Base-by-base conservation (phyloP, 1,140 invertebrate species). In the Ceratoteleas bidentatus region DNA sequence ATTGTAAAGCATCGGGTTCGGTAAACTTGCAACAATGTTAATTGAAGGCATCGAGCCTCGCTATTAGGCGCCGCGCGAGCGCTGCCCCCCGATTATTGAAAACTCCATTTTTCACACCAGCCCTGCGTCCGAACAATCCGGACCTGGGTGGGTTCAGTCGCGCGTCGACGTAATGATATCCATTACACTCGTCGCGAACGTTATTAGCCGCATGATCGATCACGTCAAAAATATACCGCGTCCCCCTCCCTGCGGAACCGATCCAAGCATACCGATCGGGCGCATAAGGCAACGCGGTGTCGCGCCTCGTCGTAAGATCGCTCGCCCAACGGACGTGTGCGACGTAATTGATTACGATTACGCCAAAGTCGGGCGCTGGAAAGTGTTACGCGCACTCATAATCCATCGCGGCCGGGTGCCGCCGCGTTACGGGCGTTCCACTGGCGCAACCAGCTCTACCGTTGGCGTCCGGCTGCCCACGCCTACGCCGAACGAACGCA, bases 381-480 rank as follows among this genome's bases (percentile, higher is more conserved):
- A 83, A 83, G 81, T 83, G 69, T 83, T 79, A 75, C 75, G 60
- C 53, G 58, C 61, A 52, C 10, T 11, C 9, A 11, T 34, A 74
- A 78, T 78, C 81, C 74, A 75, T 83, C 78, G 70, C 58, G 16
- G 65, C 57, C 57, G 40, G 58, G 45, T 14, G 66, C 16, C 16
- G 16, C 78, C 47, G 85, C 82, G 77, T 72, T 85, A 84, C 73
- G 85, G 56, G 78, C 73, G 69, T 85, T 88, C 81, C 72, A 58
- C 84, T 64, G 75, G 43, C 57, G 76, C 34, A 82, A 74, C 78
- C 75, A 54, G 69, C 74, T 34, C 68, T 58, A 82, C 56, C 83
- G 72, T 78, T 84, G 79, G 62, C 56, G 68, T 66, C 8, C 56
- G 61, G 24, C 84, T 81, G 74, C 75, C 79, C 62, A 68, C 78